Base-by-base conservation (phyloP, 2,113 vertebrate genomes). In the Heteronetta atricapilla region DNA sequence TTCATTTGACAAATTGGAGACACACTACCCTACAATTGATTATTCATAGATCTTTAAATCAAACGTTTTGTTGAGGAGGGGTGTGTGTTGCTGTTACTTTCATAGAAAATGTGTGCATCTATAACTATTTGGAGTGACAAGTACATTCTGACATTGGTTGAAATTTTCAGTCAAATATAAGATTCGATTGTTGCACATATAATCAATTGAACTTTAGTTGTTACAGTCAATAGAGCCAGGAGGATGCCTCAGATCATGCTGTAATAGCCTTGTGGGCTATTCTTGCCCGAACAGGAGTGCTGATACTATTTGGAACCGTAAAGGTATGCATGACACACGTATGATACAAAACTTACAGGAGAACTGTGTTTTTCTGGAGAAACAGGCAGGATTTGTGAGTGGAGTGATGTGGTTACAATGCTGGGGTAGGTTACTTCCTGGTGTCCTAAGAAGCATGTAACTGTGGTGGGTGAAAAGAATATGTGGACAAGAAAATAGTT, bases 291-390 rank as follows among this genome's bases (percentile, higher is more conserved):
- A 59, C 9, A 36, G 34, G 58, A 52, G 12, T 6, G 17, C 21
- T 60, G 29, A 6, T 59, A 22, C 10, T 3, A 1, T 55, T 73
- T 80, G 10, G 33, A 40, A 66, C 33, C 14, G 20, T 15, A 53
- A 42, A 42, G 0, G 0, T 34, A 38, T 4, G 1, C 10, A 4
- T n/a, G 12, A 46, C 8, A 79, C 16, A 34, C 3, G 46, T 58
- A 14, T 25, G 42, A 29, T 13, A 53, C 1, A 2, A 81, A 82
- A 67, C 9, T 33, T 80, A 8, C 26, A 76, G 72, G 31, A 63
- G 6, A 14, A 5, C 21, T 38, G 6, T 31, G 34, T n/a, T 11
- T 26, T 80, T 64, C 50, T 28, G 46, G 58, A 66, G 19, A 79
- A 56, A 58, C 11, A 48, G 18, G 9, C 0, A 3, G n/a, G 17